Evolutionary conservation across 2,888 invertebrate genomes (phyloP).

Genomic region (Calephelis perditalis): DNA sequence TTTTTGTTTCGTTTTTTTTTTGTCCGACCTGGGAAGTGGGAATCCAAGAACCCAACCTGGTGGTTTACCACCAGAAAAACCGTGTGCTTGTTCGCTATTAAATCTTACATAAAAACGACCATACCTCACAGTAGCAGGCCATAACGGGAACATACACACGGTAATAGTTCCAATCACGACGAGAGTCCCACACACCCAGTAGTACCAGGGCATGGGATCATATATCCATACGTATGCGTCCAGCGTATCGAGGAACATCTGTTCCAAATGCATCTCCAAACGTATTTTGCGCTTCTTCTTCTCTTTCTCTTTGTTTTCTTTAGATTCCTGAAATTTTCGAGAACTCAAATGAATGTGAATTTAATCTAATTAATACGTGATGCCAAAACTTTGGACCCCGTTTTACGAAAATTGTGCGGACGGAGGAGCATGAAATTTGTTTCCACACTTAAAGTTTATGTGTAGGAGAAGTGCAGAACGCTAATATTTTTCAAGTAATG

Average conservation of each 20-base stretch:
- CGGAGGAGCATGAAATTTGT: too few relatives aligned
- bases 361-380: too few relatives aligned
- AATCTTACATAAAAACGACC: conserved; percentile 8
- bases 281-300: conserved; percentile 93
- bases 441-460: too few relatives aligned
- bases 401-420: too few relatives aligned
- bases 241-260: conserved; percentile 93
- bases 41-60: too few relatives aligned
- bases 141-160: conserved; percentile 98
- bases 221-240: conserved; percentile 99
- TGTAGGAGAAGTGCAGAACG: too few relatives aligned
- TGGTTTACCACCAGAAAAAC: too few relatives aligned
- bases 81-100: too few relatives aligned
- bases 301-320: conserved; percentile 66
- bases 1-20: too few relatives aligned
- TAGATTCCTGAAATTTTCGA: conserved; percentile 50
- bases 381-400: too few relatives aligned
- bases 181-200: conserved; percentile 94
- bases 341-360: not conserved
- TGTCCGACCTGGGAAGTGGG: too few relatives aligned
- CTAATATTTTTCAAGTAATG: too few relatives aligned
- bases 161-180: conserved; percentile 95
- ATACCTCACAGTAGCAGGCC: conserved; percentile 95
- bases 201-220: conserved; percentile 96
- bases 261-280: conserved; percentile 98